Percentiles rank a stretch among this genome's conserved stretches.
Evolutionary conservation across 2,113 vertebrate genomes (phyloP).

Genomic region (Bufo gargarizans): DNA sequence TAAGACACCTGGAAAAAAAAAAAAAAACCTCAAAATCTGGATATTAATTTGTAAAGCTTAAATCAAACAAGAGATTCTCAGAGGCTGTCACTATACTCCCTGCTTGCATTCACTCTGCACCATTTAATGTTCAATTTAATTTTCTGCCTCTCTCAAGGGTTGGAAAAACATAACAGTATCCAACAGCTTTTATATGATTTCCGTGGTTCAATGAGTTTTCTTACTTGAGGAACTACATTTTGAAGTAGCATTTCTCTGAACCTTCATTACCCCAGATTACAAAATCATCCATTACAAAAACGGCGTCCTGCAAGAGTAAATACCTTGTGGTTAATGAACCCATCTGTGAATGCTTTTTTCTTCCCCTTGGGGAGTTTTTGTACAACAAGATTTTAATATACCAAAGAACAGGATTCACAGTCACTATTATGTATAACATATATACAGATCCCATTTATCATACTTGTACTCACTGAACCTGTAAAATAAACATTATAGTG

Average conservation of each 20-base stretch:
- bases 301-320: slow-evolving; percentile 39
- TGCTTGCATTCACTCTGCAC: slow-evolving; percentile 42
- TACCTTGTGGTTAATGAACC: slow-evolving; percentile 43
- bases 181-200: slow-evolving; percentile 49
- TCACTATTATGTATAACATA: neutral
- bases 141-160: slow-evolving; percentile 32
- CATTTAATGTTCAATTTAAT: slow-evolving; percentile 57
- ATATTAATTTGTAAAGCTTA: slow-evolving; percentile 13
- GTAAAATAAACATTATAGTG: slow-evolving; percentile 22
- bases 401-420: neutral
- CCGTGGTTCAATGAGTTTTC: slow-evolving; percentile 44
- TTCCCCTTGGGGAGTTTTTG: slow-evolving; percentile 21
- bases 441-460: neutral
- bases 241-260: slow-evolving; percentile 40
- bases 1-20: neutral
- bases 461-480: neutral
- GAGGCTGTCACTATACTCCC: neutral
- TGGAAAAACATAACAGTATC: slow-evolving; percentile 39
- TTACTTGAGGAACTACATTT: slow-evolving; percentile 38
- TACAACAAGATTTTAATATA: slow-evolving; percentile 17
- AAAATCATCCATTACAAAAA: slow-evolving; percentile 47
- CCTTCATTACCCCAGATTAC: slow-evolving; percentile 24
- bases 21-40: neutral
- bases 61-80: slow-evolving; percentile 20
- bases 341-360: slow-evolving; percentile 16